Evolutionary conservation across 2,797 vertebrate genomes (phyloP).

Genomic region (Sciurus vulgaris): DNA sequence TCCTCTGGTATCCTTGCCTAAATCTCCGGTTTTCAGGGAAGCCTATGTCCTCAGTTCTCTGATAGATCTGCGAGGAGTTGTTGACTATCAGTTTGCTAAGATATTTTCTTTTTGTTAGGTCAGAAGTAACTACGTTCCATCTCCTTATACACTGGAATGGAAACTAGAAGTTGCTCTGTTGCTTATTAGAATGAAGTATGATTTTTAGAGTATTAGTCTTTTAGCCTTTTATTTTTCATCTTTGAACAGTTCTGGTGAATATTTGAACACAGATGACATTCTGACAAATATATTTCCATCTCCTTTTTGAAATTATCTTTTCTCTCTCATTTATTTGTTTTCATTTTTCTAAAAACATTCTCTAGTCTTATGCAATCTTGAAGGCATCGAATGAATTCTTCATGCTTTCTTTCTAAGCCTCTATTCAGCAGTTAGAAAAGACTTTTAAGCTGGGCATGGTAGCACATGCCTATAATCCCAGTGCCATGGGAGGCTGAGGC

Average conservation of each 20-base stretch:
- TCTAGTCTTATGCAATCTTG: background rate
- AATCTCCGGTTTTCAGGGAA: background rate
- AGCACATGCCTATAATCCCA: too few species aligned
- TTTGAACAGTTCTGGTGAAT: background rate
- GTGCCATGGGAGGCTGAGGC: too few species aligned
- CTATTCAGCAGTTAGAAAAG: slow-evolving; percentile 12
- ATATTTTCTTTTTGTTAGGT: background rate
- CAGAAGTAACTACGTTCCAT: background rate
- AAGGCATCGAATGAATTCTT: slow-evolving; percentile 21
- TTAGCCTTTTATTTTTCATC: background rate
- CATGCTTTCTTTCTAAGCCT: slow-evolving; percentile 26
- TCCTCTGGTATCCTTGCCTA: background rate
- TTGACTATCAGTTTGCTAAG: slow-evolving; percentile 18
- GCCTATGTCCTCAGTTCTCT: background rate
- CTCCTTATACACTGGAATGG: background rate
- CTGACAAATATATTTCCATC: slow-evolving; percentile 2
- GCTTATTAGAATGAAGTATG: slow-evolving; percentile 39
- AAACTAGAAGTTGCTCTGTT: background rate
- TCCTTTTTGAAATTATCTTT: slow-evolving; percentile 24
- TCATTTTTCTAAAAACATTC: background rate
- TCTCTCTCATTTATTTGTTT: background rate
- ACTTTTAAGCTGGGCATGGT: background rate
- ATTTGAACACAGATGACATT: slow-evolving; percentile 52
- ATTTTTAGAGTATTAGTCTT: slow-evolving; percentile 18
- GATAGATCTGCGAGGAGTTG: background rate